Base-by-base conservation (phyloP, 2,888 invertebrate genomes). In the Parnassius apollo region DNA sequence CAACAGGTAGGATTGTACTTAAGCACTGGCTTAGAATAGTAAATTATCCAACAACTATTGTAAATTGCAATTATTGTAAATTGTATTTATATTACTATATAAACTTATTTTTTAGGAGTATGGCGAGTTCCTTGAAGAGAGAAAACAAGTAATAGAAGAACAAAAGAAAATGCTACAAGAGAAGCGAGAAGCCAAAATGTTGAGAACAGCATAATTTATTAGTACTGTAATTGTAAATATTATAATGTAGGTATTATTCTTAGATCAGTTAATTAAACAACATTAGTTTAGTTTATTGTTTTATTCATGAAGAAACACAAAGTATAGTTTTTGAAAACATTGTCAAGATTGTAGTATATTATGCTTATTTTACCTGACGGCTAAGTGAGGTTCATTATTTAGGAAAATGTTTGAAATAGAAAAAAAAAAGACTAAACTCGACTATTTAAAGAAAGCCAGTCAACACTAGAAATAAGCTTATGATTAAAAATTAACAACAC, bases 121-220 rank as follows among this genome's bases (percentile, higher is more conserved):
- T 88, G 94, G 91, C 0, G 83, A 94, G 75, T 99, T 98, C 84
- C 87, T 98, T 53, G 94, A 95, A 71, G 95, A 97, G 74, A 93
- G 98, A 62, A 94, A 94, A 77, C 69, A 78, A 46, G 85, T 94
- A 68, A 92, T 97, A 2, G 96, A 94, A 75, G 92, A 95, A 71
- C 96, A 97, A 81, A 94, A 95, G 76, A 94, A 94, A 75, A 93
- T 94, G 73, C 81, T 98, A 60, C 95, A 96, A 86, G 97, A 97
- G 81, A 94, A 95, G 79, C 95, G 95, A 81, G 97, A 98, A 90
- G 96, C 98, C 0, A 98, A 98, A 92, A 94, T 98, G 95, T 93
- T 98, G 74, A 93, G 98, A 86, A 96, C 96, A 64, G 95, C 91
- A 45, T 73, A 71, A 58, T 52, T 57, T 50, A 62, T 50, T 61